A percentile compares a stretch with the other conserved stretches of the same genome.
Conservation (phyloP, 2,797 vertebrate species). For the Sarcophilus harrisii region DNA sequence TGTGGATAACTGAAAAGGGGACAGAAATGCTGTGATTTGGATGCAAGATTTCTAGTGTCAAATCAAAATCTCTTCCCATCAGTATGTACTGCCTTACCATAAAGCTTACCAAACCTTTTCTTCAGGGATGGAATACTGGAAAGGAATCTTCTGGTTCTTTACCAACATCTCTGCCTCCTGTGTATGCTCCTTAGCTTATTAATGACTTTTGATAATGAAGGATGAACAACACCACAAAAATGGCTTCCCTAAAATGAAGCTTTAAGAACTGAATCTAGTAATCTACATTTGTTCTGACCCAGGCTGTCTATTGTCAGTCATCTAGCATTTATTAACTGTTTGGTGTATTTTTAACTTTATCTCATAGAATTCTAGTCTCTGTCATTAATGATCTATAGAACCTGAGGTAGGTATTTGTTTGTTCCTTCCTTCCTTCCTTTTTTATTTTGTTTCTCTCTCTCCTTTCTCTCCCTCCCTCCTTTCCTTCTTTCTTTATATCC, state of each 20-base stretch:
- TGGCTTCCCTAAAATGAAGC: not conserved
- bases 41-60: not conserved
- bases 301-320: not conserved
- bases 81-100: not conserved
- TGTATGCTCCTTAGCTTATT: not conserved
- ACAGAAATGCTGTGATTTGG: not conserved
- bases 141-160: not conserved
- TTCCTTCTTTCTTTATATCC: not conserved
- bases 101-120: not conserved
- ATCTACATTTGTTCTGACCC: not conserved
- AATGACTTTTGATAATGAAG: not conserved
- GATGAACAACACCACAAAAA: not conserved
- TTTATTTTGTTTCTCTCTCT: not conserved
- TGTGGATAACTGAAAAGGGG: not conserved
- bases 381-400: not conserved
- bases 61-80: not conserved
- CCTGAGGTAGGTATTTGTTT: not conserved
- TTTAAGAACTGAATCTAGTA: not conserved
- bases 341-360: not conserved
- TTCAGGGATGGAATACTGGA: not conserved
- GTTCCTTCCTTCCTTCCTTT: no score
- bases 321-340: not conserved
- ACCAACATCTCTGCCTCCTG: not conserved
- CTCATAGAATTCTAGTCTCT: not conserved
- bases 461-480: not conserved